Conservation (phyloP, 2,888 invertebrate genomes). For the Epirrita christyi region DNA sequence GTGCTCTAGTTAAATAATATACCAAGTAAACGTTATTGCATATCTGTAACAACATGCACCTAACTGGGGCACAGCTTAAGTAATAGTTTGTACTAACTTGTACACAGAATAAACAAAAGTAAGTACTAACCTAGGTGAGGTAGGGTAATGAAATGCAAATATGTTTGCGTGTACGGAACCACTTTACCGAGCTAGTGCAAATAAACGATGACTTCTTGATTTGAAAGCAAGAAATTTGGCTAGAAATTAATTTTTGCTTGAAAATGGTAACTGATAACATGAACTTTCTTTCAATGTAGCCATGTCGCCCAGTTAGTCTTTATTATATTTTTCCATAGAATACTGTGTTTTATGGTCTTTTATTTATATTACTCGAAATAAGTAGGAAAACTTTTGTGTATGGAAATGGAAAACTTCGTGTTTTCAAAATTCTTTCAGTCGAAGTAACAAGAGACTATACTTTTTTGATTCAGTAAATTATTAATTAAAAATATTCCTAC, state of each 20-base stretch:
- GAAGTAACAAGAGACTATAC: no score
- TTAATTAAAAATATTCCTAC: no score
- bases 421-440: no score
- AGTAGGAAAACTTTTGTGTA: no score
- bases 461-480: no score
- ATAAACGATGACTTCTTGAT: conserved; percentile 57
- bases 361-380: no score
- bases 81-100: not conserved
- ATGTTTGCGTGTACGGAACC: conserved; percentile 59
- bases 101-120: conserved; percentile 8
- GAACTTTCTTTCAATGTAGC: not conserved
- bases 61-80: conserved; percentile 7
- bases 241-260: conserved; percentile 12
- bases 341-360: no score
- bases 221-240: conserved; percentile 34
- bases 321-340: no score
- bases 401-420: no score
- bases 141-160: conserved; percentile 73
- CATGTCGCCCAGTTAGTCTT: no score
- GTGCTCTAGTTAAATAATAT: conserved; percentile 13
- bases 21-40: conserved; percentile 18
- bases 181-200: conserved; percentile 53
- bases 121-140: conserved; percentile 42
- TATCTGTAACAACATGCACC: conserved; percentile 22
- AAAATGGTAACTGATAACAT: not conserved